Percentiles rank a stretch among this genome's conserved stretches.
These are phyloP conservation scores for Prunella himalayana DNA, from an alignment of 2,113 vertebrate species.

Conservation along the genomic window DNA sequence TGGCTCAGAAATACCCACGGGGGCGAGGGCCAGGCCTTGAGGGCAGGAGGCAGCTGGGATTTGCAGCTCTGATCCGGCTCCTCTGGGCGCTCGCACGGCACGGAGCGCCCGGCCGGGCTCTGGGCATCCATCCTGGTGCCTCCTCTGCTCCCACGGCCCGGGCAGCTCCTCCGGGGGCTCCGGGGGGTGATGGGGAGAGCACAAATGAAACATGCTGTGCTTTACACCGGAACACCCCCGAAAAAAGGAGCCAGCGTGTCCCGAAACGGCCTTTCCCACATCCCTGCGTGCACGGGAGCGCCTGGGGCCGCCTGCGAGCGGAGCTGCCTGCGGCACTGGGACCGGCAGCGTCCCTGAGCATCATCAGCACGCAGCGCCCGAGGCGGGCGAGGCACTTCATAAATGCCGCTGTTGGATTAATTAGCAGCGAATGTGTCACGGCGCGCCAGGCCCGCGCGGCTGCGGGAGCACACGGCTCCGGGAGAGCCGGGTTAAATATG, in stretches of 20 bases:
- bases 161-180: background rate
- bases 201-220: accelerated
- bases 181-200: background rate
- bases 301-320: background rate
- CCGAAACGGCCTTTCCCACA: background rate
- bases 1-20: conserved; percentile 2
- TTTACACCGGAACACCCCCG: background rate
- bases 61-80: conserved; percentile 22
- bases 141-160: background rate
- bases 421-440: background rate
- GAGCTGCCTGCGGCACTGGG: background rate
- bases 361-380: background rate
- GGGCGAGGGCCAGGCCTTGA: conserved; percentile 13
- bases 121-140: accelerated
- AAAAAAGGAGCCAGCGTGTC: background rate
- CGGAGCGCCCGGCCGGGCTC: background rate
- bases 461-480: background rate
- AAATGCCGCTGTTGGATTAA: background rate
- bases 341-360: background rate
- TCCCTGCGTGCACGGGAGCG: background rate
- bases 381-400: background rate
- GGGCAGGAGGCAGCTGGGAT: conserved; percentile 21
- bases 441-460: background rate
- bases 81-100: background rate
- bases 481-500: background rate